Evolutionary conservation across 2,888 invertebrate genomes (phyloP).

Genomic region (Tenthredo distinguenda): DNA sequence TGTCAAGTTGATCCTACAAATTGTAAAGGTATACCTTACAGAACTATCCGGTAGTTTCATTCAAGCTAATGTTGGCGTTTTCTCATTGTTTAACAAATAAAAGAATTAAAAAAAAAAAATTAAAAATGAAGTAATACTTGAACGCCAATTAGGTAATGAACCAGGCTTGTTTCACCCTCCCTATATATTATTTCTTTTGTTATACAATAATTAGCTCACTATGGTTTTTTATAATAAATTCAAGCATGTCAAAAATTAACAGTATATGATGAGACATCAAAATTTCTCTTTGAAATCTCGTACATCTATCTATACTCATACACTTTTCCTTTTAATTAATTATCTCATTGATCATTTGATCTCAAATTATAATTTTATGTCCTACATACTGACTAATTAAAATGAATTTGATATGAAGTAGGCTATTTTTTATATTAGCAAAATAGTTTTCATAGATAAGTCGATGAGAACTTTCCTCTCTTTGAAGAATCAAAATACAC

Average conservation of each 20-base stretch:
- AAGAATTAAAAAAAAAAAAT: not conserved
- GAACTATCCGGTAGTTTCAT: slow-evolving; percentile 18
- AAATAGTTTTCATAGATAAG: not conserved
- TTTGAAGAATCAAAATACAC: not conserved
- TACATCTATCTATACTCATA: not conserved
- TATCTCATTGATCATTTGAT: not conserved
- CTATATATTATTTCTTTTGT: not conserved
- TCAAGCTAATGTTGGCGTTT: not conserved
- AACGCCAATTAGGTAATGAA: not conserved
- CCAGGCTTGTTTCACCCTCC: not conserved
- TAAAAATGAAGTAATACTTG: not conserved
- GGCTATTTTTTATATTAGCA: slow-evolving; percentile 22
- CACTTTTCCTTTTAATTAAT: not conserved
- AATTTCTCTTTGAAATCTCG: not conserved
- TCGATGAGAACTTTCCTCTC: not conserved
- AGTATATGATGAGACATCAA: slow-evolving; percentile 21
- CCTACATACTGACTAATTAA: not conserved
- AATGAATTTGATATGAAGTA: not conserved
- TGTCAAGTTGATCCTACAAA: not conserved
- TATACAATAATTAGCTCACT: slow-evolving; percentile 20
- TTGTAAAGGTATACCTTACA: not conserved
- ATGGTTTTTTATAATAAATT: slow-evolving; percentile 50
- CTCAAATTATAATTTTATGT: not conserved
- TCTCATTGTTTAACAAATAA: slow-evolving; percentile 9
- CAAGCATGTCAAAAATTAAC: slow-evolving; percentile 48